Evolutionary conservation across 1,140 invertebrate species (phyloP).

Genomic region (Portunus trituberculatus): DNA sequence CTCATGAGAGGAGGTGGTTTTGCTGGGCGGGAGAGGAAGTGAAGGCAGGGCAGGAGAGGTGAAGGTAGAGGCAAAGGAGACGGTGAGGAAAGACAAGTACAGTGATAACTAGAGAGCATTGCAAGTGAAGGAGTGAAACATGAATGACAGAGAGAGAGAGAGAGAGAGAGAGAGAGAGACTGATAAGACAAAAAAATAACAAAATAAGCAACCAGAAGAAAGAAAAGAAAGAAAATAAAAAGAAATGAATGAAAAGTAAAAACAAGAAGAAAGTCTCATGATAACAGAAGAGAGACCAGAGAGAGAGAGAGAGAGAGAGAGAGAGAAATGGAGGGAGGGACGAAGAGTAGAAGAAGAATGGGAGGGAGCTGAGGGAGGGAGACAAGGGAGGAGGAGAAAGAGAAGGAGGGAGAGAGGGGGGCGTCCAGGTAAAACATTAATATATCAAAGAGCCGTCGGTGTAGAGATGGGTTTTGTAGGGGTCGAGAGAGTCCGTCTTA

Average conservation of each 20-base stretch:
- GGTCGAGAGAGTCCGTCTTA: slow-evolving; percentile 69
- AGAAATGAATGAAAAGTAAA: neutral
- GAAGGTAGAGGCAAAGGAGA: neutral
- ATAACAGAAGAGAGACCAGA: neutral
- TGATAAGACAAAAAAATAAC: neutral
- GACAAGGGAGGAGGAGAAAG: neutral
- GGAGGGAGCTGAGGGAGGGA: neutral
- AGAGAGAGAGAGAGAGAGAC: neutral
- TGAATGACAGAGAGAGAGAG: neutral
- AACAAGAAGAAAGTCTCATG: neutral
- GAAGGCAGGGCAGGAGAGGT: neutral
- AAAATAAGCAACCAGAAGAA: too few species aligned
- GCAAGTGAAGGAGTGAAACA: neutral
- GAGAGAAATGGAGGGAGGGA: neutral
- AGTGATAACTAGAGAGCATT: neutral
- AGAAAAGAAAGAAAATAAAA: neutral
- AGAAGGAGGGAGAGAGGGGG: neutral
- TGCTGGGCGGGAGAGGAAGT: neutral
- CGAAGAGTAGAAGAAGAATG: neutral
- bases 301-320: neutral
- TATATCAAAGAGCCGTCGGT: slow-evolving; percentile 72
- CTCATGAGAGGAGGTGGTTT: neutral
- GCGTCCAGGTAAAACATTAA: slow-evolving; percentile 67
- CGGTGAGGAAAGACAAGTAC: neutral
- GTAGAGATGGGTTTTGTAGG: slow-evolving; percentile 72